phyloP scores from a whole-genome alignment of 2,888 invertebrate genomes.

The Pandemis corylana region DNA sequence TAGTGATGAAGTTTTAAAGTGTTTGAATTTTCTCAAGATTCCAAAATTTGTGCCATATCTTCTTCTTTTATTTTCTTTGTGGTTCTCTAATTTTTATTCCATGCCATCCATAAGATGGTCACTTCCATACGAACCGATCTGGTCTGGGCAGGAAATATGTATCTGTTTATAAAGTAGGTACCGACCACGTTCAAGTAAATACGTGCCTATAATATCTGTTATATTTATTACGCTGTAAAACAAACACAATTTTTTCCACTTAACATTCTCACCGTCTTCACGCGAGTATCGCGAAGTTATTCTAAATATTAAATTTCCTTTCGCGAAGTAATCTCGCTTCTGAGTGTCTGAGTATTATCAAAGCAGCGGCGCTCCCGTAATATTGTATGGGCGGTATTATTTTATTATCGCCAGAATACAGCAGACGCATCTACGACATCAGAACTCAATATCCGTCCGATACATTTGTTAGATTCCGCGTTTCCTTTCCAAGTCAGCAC shows the following conservation, averaged over 20 bases:
- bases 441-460: constrained; percentile 77
- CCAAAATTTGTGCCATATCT: no score
- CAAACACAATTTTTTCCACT: not conserved
- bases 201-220: no score
- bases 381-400: constrained; percentile 60
- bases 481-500: constrained; percentile 58
- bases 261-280: not conserved
- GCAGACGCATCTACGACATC: constrained; percentile 73
- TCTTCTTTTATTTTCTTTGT: no score
- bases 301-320: constrained; percentile 41
- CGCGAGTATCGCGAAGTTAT: constrained; percentile 17
- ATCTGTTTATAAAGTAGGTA: no score
- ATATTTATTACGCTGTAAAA: no score
- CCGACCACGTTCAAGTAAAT: no score
- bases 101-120: no score
- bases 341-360: constrained; percentile 30
- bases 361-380: constrained; percentile 41
- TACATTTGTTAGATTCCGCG: constrained; percentile 75
- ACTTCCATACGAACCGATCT: no score
- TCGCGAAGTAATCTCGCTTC: constrained; percentile 25
- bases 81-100: no score
- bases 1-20: not conserved
- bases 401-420: constrained; percentile 72
- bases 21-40: no score
- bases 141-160: no score